These are phyloP conservation scores for Cantharis rufa DNA, from an alignment of 2,888 invertebrate species.

Conservation along the genomic window DNA sequence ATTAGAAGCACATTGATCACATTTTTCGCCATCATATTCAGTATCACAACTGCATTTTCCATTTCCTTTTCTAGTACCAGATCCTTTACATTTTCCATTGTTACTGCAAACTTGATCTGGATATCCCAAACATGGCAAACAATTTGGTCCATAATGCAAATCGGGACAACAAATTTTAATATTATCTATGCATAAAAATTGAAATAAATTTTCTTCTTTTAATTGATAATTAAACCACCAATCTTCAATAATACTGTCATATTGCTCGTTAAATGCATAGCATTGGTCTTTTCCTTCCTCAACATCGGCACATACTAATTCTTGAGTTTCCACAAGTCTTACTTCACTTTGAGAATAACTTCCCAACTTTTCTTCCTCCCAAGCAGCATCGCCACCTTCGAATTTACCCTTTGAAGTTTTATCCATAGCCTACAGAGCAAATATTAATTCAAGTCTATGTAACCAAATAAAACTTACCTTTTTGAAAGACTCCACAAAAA, in stretches of 20 bases:
- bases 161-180: constrained; percentile 82
- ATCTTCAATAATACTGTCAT: constrained; percentile 80
- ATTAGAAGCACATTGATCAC: constrained; percentile 76
- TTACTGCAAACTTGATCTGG: constrained; percentile 76
- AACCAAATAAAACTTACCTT: constrained; percentile 50
- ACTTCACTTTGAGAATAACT: constrained; percentile 87
- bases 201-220: constrained; percentile 61
- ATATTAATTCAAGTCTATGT: background rate
- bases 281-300: constrained; percentile 77
- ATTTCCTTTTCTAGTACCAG: constrained; percentile 90
- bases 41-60: constrained; percentile 85
- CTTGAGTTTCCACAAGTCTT: constrained; percentile 88
- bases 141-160: constrained; percentile 81
- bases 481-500: constrained; percentile 75
- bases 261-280: constrained; percentile 79
- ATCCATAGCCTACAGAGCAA: constrained; percentile 68
- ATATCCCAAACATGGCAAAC: constrained; percentile 77
- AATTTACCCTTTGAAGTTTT: constrained; percentile 84
- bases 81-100: constrained; percentile 78
- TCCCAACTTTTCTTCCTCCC: constrained; percentile 87
- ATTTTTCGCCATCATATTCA: constrained; percentile 79
- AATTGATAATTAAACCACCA: constrained; percentile 81
- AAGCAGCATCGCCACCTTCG: constrained; percentile 91
- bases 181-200: constrained; percentile 80
- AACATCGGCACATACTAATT: constrained; percentile 79